Conservation (phyloP, 92 coral and sea anemone species). For the Ricordea florida region DNA sequence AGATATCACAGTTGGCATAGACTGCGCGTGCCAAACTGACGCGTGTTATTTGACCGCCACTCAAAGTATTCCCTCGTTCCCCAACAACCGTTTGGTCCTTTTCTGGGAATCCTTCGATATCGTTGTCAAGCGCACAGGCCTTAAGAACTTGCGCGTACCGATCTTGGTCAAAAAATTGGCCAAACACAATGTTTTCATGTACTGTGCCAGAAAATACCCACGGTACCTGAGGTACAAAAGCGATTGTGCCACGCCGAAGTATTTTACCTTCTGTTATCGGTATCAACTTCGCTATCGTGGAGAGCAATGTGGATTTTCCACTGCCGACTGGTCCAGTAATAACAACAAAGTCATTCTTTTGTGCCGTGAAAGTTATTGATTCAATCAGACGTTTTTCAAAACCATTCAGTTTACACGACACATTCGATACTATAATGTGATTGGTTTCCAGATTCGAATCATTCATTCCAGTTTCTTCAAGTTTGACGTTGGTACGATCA, state of each 20-base stretch:
- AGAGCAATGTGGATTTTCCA: conserved; percentile 54
- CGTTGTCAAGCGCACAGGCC: conserved; percentile 39
- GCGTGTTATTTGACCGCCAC: conserved; percentile 58
- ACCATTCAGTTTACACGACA: conserved; percentile 5
- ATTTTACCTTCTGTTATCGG: conserved; percentile 23
- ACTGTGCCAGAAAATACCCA: conserved; percentile 66
- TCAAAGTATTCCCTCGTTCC: conserved; percentile 35
- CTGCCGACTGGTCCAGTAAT: conserved; percentile 61
- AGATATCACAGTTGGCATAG: conserved; percentile 52
- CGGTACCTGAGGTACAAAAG: conserved; percentile 53
- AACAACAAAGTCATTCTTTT: conserved; percentile 2
- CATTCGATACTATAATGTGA: too few species aligned
- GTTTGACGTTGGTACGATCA: too few species aligned
- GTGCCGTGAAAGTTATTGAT: conserved; percentile 7
- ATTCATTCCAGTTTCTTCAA: too few species aligned
- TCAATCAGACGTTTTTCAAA: background rate
- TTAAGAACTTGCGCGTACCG: conserved; percentile 15
- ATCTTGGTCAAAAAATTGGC: conserved; percentile 29
- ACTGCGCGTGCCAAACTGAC: conserved; percentile 61
- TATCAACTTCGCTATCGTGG: conserved; percentile 35
- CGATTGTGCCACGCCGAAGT: conserved; percentile 21
- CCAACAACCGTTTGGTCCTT: conserved; percentile 28
- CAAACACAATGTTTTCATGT: conserved; percentile 50
- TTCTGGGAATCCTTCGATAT: conserved; percentile 24
- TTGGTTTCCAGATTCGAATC: too few species aligned